Evolutionary conservation across 2,888 invertebrate species (phyloP).

Genomic region (Drosophila tanythrix): DNA sequence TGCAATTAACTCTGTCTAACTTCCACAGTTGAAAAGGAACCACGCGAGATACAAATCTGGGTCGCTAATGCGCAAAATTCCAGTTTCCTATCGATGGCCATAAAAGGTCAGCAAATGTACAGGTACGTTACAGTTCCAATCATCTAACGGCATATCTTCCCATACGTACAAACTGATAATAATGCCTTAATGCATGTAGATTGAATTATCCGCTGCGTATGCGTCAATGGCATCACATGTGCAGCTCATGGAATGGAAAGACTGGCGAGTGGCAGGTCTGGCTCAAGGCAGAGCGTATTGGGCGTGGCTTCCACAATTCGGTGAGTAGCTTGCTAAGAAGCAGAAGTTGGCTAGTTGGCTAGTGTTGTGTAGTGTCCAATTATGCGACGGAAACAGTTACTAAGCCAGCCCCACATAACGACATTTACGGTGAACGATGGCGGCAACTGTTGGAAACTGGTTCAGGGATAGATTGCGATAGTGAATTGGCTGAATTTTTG

Average conservation of each 20-base stretch:
- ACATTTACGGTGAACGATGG: constrained; percentile 12
- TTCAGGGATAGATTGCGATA: constrained; percentile 32
- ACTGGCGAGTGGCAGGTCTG: constrained; percentile 96
- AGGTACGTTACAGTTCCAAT: constrained; percentile 85
- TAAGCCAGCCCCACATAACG: constrained; percentile 33
- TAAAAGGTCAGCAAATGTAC: constrained; percentile 93
- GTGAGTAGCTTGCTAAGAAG: constrained; percentile 86
- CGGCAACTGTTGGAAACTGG: constrained; percentile 32
- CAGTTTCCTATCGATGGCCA: constrained; percentile 92
- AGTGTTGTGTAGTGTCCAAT: constrained; percentile 23
- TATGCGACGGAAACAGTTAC: constrained; percentile 35
- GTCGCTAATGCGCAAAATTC: constrained; percentile 92
- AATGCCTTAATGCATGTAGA: constrained; percentile 80
- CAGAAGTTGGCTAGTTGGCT: constrained; percentile 6
- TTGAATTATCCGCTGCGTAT: constrained; percentile 89
- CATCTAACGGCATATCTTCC: constrained; percentile 5
- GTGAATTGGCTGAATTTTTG: constrained; percentile 21
- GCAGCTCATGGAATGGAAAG: constrained; percentile 95
- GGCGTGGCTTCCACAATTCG: constrained; percentile 93
- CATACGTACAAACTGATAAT: background rate
- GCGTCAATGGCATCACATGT: constrained; percentile 93
- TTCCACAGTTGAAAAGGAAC: constrained; percentile 89
- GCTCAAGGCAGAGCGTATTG: constrained; percentile 94
- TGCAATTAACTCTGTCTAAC: constrained; percentile 32
- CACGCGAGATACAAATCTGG: constrained; percentile 91